A percentile compares a stretch with the other conserved stretches of the same genome.
These are phyloP conservation scores for Acanthopagrus latus DNA, from an alignment of 2,797 vertebrate genomes.

Conservation along the genomic window DNA sequence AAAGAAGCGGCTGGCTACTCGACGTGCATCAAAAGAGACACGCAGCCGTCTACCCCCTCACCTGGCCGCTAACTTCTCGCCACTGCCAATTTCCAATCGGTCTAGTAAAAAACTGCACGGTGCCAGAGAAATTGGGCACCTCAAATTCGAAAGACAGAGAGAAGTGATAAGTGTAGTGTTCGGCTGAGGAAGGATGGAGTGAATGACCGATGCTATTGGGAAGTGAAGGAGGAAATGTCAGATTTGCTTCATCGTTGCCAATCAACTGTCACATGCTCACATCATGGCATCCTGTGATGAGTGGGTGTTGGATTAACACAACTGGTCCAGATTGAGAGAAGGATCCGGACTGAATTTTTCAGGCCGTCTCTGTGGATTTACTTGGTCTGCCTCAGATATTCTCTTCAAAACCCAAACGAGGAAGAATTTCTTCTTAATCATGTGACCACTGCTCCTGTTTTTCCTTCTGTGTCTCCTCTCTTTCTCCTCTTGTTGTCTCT, in stretches of 20 bases:
- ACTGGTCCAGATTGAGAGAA: too few relatives aligned
- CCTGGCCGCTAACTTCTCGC: not conserved
- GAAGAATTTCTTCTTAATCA: not conserved
- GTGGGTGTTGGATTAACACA: too few relatives aligned
- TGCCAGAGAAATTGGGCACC: not conserved
- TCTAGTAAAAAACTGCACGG: not conserved
- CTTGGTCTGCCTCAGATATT: not conserved
- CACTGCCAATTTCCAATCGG: not conserved
- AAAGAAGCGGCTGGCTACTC: not conserved
- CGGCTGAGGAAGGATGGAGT: not conserved
- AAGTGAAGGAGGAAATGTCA: too few relatives aligned
- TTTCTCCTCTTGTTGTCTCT: not conserved
- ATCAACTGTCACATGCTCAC: not conserved
- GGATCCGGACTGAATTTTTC: not conserved
- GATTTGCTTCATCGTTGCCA: not conserved
- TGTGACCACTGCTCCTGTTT: not conserved
- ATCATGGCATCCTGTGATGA: not conserved
- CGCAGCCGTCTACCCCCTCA: slow-evolving; percentile 1
- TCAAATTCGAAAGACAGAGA: not conserved
- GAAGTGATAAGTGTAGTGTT: not conserved
- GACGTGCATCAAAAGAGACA: not conserved
- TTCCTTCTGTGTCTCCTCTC: not conserved
- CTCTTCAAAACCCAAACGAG: not conserved
- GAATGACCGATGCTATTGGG: not conserved
- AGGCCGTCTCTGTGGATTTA: not conserved